Evolutionary conservation across 2,888 invertebrate genomes (phyloP), one percentile per base, ranked within the genome.

Genomic region (Leptothorax acervorum): DNA sequence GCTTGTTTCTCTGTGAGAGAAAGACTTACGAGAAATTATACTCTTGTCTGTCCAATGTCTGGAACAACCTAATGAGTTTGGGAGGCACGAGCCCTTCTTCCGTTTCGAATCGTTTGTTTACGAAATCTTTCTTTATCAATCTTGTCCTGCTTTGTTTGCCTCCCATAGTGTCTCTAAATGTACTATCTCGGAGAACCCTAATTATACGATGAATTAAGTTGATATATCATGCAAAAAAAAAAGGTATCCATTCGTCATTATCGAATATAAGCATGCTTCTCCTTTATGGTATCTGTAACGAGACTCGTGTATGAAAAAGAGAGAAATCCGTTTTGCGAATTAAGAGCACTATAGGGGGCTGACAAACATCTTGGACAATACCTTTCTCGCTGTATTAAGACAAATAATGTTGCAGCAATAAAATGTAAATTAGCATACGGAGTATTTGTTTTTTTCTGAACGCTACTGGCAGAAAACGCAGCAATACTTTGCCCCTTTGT

Each of bases 41-140:
- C 31, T 70, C 51, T 57, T 86, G 65, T 88, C 89, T 91, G 89
- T 92, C 91, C 92, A 93, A 90, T 94, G 95, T 95, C 95, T 95
- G 95, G 95, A 95, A 95, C 94, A 93, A 91, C 94, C 95, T 95
- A 94, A 94, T 93, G 91, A 94, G 92, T 93, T 94, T 92, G 91
- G 92, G 92, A 93, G 92, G 90, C 90, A 88, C 83, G 86, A 89
- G 39, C 28, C 57, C 63, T 70, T 84, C 60, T 35, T 60, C 60
- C 15, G 42, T 71, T 60, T 71, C 35, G 9, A 60, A 79, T 35
- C 62, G 71, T 55, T 82, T 62, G 48, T 76, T 68, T 84, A 28
- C 71, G 51, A 45, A 83, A 81, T 28, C 71, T 60, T 71, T 76
- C 83, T 74, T 85, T 57, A 73, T 57, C 53, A 42, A 83, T 76